Evolutionary conservation across 2,888 invertebrate genomes (phyloP).

Genomic region (Chalcosyrphus nemorum): DNA sequence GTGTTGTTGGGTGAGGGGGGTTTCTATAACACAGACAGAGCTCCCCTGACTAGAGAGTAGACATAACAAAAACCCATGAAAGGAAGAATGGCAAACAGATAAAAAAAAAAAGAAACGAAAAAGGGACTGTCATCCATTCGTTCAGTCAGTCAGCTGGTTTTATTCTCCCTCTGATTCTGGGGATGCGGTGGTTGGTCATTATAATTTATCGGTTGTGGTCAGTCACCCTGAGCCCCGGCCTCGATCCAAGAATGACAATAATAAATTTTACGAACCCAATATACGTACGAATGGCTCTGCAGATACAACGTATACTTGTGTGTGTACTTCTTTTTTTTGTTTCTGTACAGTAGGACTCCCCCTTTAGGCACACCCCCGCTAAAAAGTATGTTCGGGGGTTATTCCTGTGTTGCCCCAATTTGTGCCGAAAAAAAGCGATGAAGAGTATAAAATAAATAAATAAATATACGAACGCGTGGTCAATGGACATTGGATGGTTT

Average conservation of each 20-base stretch:
- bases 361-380: background rate
- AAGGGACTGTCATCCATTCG: slow-evolving; percentile 39
- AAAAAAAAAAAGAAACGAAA: background rate
- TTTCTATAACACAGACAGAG: background rate
- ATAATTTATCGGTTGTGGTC: slow-evolving; percentile 72
- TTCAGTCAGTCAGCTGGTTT: slow-evolving; percentile 59
- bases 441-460: slow-evolving; percentile 24
- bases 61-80: slow-evolving; percentile 38
- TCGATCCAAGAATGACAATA: slow-evolving; percentile 71
- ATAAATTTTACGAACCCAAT: slow-evolving; percentile 66
- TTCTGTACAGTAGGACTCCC: background rate
- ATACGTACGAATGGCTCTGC: slow-evolving; percentile 16
- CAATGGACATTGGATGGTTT: slow-evolving; percentile 50
- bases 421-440: slow-evolving; percentile 17
- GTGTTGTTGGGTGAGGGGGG: slow-evolving; percentile 1
- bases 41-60: background rate
- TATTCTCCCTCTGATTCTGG: slow-evolving; percentile 25
- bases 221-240: slow-evolving; percentile 70
- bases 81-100: slow-evolving; percentile 28
- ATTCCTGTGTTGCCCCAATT: slow-evolving; percentile 61
- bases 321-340: no score
- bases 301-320: slow-evolving; percentile 14
- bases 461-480: slow-evolving; percentile 44
- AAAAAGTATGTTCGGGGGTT: slow-evolving; percentile 31
- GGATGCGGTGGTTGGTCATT: slow-evolving; percentile 65